Percentiles rank a stretch among this genome's conserved stretches.
Conservation (phyloP, 2,888 invertebrate species). For the Herminia tarsipennalis region DNA sequence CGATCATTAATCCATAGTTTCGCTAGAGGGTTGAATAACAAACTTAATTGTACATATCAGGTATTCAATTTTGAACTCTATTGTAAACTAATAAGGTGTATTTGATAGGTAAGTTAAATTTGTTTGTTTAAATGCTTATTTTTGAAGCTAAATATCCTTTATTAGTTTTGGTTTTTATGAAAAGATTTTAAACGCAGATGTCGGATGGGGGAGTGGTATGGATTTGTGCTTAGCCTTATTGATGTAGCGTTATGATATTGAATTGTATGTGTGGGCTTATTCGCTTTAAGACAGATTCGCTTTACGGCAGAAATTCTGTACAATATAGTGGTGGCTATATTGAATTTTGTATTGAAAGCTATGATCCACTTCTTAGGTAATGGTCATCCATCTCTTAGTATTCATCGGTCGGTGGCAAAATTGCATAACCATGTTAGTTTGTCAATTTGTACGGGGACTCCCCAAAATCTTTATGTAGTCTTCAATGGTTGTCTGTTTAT, state of each 20-base stretch:
- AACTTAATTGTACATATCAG: background rate
- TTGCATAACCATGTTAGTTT: too few species aligned
- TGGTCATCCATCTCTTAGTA: too few species aligned
- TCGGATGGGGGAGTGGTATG: slow-evolving; percentile 11
- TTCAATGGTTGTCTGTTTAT: too few species aligned
- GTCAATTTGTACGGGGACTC: too few species aligned
- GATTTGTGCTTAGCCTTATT: slow-evolving; percentile 22
- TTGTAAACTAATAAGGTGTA: background rate
- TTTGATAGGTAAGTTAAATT: background rate
- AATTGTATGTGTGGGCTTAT: slow-evolving; percentile 4
- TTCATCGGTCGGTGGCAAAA: too few species aligned
- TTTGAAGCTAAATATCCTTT: slow-evolving; percentile 41
- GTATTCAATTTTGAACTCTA: slow-evolving; percentile 14
- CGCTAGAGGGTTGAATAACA: slow-evolving; percentile 26
- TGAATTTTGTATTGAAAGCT: too few species aligned
- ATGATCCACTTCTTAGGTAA: too few species aligned
- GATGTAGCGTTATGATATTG: slow-evolving; percentile 24
- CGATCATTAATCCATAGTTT: slow-evolving; percentile 36
- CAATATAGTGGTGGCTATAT: too few species aligned
- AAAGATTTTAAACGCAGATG: slow-evolving; percentile 41
- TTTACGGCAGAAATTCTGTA: too few species aligned
- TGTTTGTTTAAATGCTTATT: slow-evolving; percentile 44
- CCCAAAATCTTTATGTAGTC: too few species aligned
- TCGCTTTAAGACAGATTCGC: too few species aligned
- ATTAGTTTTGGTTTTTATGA: slow-evolving; percentile 41